Evolutionary conservation across 2,888 invertebrate genomes (phyloP), one percentile per base, ranked within the genome.

Genomic region (Aromia moschata): DNA sequence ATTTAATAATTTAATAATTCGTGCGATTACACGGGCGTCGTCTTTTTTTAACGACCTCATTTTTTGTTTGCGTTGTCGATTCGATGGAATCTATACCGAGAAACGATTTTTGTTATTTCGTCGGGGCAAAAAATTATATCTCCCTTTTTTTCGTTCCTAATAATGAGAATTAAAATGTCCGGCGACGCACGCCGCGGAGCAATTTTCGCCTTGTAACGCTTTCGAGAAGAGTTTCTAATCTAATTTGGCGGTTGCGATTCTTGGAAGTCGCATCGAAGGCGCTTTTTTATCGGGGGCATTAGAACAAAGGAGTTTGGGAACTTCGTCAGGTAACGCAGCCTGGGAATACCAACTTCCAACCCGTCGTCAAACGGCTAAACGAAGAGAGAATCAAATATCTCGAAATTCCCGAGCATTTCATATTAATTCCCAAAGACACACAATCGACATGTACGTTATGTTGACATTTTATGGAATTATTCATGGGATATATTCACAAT

Each of bases 201-300:
- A 20, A 49, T 49, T 38, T 33, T 20, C 14, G 49, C 49, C 38
- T 14, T 17, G 49, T 49, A 49, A 49, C 38, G 49, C 16, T 49
- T 49, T 49, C 38, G 16, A 38, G 49, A 49, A 49, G 49, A 49
- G n/a, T 36, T 25, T 33, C n/a, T 38, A 49, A 49, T 38, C 49
- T 49, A 49, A 49, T 49, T 49, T 49, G 16, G 37, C 37, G 49
- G 38, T 15, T 20, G 38, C n/a, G 15, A 12, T 49, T 49, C 49
- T 38, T 12, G 25, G 49, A 49, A 49, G 25, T 14, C 14, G 16
- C 11, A 4, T 36, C n/a, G 38, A 20, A 38, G n/a, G 12, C 38
- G 7, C 37, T 25, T 37, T 38, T 49, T 49, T 49, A 38, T 38
- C 25, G 38, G 30, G 38, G 38, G 17, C 12, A 5, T 33, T 10